Conservation (phyloP, 2,797 vertebrate genomes). For the Phylloscopus collybita region DNA sequence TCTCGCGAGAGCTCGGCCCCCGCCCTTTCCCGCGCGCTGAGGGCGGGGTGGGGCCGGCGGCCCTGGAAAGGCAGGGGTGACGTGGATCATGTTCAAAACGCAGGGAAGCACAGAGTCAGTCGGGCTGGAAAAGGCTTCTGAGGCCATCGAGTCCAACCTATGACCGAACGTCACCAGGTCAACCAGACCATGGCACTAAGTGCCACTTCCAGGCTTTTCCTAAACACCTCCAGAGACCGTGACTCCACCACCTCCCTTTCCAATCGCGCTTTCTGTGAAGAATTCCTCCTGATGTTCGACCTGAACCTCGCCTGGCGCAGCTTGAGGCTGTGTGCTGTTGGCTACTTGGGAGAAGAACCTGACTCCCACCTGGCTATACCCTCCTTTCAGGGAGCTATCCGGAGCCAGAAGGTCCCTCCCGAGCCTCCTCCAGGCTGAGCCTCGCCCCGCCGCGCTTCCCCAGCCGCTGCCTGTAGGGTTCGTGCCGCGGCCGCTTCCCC, state of each 20-base stretch:
- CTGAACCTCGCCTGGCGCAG: background rate
- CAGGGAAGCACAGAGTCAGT: accelerated
- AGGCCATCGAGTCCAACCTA: accelerated
- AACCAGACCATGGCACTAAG: background rate
- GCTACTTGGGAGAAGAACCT: too few species aligned
- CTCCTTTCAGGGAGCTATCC: background rate
- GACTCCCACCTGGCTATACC: accelerated
- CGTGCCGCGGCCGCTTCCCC: background rate
- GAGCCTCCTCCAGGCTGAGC: background rate
- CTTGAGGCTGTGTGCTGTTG: too few species aligned
- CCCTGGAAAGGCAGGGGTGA: accelerated
- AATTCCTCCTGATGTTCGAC: background rate
- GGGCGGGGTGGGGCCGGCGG: accelerated
- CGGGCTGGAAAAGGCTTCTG: accelerated
- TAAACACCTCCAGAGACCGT: background rate
- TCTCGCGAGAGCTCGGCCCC: background rate
- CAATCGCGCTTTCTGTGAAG: background rate
- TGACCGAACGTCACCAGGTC: background rate
- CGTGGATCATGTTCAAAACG: accelerated
- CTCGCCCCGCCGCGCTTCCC: accelerated
- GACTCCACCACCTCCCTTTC: background rate
- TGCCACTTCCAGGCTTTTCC: too few species aligned
- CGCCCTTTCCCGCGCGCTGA: background rate
- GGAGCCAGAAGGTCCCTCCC: accelerated
- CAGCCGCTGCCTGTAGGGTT: background rate